Evolutionary conservation across 2,888 invertebrate species (phyloP), one percentile per base, ranked within the genome.

Genomic region (Abrostola triplasia): DNA sequence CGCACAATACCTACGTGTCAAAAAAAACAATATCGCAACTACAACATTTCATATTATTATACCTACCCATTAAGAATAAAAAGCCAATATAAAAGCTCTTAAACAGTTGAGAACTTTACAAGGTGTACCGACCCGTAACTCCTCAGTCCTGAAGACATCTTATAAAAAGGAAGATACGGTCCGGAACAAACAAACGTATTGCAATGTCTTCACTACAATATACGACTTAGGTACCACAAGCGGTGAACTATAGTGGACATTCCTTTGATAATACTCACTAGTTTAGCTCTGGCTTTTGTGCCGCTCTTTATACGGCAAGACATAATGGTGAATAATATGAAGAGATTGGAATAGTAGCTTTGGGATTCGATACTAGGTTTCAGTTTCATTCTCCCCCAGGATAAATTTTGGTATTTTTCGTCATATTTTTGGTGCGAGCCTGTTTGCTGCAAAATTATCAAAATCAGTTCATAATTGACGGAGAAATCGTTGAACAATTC

Each of bases 161-260:
- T 90, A 88, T 89, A 90, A 90, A 91, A 90, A 88, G 86, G 79
- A 84, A 87, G 84, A 87, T 88, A 88, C 90, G 85, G 84, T 83
- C 84, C 86, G 89, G 87, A 91, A 90, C 88, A 88, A 90, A 90
- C 88, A 89, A 87, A 89, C 85, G 87, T 90, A 90, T 88, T 90
- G 90, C 91, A 84, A 80, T 82, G 86, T 86, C 87, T 80, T 81
- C 79, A 77, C 80, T 84, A 81, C 84, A 86, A 85, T 86, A 88
- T 88, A 88, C 85, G 77, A 78, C 81, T 83, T 82, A 80, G 82
- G 83, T 86, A 86, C 82, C 80, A 79, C 71, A 78, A 77, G 78
- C 72, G 71, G 77, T 82, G 79, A 81, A 83, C 79, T 82, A 84
- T 82, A 79, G 85, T 80, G 81, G 84, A 86, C 83, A 83, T 83